These are phyloP conservation scores for Formica selysi DNA, from an alignment of 1,140 invertebrate genomes.

Conservation along the genomic window DNA sequence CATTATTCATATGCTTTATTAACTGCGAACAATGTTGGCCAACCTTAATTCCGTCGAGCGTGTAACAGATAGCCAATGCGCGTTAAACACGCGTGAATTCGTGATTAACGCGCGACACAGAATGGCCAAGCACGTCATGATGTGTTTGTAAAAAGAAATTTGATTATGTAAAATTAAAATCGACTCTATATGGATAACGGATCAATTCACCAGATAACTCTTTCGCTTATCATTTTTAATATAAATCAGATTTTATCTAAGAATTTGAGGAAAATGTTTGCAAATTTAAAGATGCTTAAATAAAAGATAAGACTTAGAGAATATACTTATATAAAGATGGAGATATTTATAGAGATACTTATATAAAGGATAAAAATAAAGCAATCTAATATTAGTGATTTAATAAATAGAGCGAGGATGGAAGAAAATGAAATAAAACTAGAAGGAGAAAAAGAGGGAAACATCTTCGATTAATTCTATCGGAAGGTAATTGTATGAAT, in stretches of 20 bases:
- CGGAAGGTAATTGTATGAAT: too few species aligned
- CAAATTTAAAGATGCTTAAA: background rate
- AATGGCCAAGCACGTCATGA: background rate
- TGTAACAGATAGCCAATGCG: slow-evolving; percentile 55
- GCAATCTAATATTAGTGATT: too few species aligned
- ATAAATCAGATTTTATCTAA: background rate
- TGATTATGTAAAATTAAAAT: background rate
- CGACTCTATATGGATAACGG: background rate
- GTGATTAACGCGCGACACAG: slow-evolving; percentile 20
- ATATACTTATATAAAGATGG: too few species aligned
- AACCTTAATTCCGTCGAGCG: slow-evolving; percentile 53
- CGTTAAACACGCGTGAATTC: slow-evolving; percentile 41
- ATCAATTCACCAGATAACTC: background rate
- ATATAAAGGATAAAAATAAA: too few species aligned
- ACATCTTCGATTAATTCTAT: too few species aligned
- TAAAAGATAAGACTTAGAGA: too few species aligned
- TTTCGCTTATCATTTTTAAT: slow-evolving; percentile 6
- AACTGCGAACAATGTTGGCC: slow-evolving; percentile 35
- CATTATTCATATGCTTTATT: slow-evolving; percentile 23
- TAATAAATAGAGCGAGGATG: too few species aligned
- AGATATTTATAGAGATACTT: too few species aligned
- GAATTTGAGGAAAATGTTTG: background rate
- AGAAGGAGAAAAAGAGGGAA: too few species aligned
- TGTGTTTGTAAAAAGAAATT: background rate
- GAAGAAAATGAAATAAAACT: too few species aligned